These are phyloP conservation scores for Rhorus exstirpatorius DNA, from an alignment of 2,888 invertebrate genomes.

Conservation along the genomic window DNA sequence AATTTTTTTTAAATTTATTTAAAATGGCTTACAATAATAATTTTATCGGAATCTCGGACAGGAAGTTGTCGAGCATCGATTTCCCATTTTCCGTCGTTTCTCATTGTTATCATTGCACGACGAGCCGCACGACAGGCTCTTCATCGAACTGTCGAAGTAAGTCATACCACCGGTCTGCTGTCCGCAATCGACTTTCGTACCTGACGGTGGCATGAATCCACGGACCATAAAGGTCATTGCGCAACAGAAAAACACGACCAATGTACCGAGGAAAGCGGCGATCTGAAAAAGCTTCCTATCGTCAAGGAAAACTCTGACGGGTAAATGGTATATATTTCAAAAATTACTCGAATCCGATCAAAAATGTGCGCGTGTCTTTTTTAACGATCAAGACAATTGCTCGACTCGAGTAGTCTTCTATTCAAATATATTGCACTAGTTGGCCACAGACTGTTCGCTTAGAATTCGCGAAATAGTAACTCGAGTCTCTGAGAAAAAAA, in stretches of 20 bases:
- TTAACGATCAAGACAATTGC: not conserved
- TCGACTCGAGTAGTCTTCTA: not conserved
- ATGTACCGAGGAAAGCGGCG: constrained; percentile 67
- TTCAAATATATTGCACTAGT: not conserved
- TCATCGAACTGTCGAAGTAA: constrained; percentile 59
- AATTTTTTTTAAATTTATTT: too few relatives aligned
- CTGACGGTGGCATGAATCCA: constrained; percentile 64
- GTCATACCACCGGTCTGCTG: constrained; percentile 65
- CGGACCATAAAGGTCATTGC: constrained; percentile 68
- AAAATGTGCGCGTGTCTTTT: not conserved
- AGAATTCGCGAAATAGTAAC: not conserved
- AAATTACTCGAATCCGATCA: not conserved
- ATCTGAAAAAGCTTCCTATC: constrained; percentile 51
- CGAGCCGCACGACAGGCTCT: constrained; percentile 55
- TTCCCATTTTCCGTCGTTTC: not conserved
- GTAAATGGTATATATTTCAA: not conserved
- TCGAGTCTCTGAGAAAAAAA: not conserved
- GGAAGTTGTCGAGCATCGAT: constrained; percentile 52
- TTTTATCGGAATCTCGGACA: constrained; percentile 46
- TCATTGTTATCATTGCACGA: constrained; percentile 39
- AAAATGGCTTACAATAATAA: too few relatives aligned
- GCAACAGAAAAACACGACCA: constrained; percentile 70
- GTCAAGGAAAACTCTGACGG: constrained; percentile 60
- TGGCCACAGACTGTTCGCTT: not conserved
- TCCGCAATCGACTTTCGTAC: constrained; percentile 61